Base-by-base conservation (phyloP, 2,113 vertebrate species). In the Tenebrosternarchus preto region DNA sequence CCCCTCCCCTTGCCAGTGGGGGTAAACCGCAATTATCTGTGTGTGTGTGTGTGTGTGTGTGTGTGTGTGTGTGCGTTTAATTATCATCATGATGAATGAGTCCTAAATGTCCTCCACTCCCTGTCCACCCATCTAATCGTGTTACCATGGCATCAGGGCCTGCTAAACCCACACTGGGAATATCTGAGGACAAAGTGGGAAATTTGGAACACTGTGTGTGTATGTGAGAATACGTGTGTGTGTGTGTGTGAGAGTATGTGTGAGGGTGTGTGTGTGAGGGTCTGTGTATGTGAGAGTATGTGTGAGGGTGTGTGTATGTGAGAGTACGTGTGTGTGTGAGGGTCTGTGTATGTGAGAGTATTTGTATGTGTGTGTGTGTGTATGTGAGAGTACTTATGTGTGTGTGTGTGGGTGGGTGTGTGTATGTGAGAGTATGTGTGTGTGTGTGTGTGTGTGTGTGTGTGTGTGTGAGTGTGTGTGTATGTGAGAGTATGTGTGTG, bases 41-140 rank as follows among this genome's bases (percentile, higher is more conserved):
- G 43, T 64, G 56, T 22, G 33, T 70, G 76, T 70, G 76, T 78
- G 76, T 57, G 63, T 56, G 63, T 36, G 75, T 77, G 75, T 78
- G 43, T 77, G 77, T 61, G 59, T 70, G 80, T 63, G 73, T 76
- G 76, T 73, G 39, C 55, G 81, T 73, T 50, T 80, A 80, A 80
- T 80, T 80, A 80, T 73, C 76, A 20, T 57, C n/a, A 56, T 89
- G 90, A 91, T 87, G 85, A 83, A 91, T 79, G 85, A 88, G 64
- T 87, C 85, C 83, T 86, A 59, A 61, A 60, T 75, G 83, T 87
- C 85, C 86, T 88, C 80, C 82, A 84, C 84, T 78, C 61, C 57
- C 69, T 78, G 50, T 80, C 79, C 60, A 73, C 76, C 72, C 64
- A 59, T 71, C 73, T 76, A 17, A 73, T 80, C 83, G 76, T 53